A percentile compares a stretch with the other conserved stretches of the same genome.
phyloP scores from a whole-genome alignment of 2,797 vertebrate species.

The Crocodylus rhombifer region DNA sequence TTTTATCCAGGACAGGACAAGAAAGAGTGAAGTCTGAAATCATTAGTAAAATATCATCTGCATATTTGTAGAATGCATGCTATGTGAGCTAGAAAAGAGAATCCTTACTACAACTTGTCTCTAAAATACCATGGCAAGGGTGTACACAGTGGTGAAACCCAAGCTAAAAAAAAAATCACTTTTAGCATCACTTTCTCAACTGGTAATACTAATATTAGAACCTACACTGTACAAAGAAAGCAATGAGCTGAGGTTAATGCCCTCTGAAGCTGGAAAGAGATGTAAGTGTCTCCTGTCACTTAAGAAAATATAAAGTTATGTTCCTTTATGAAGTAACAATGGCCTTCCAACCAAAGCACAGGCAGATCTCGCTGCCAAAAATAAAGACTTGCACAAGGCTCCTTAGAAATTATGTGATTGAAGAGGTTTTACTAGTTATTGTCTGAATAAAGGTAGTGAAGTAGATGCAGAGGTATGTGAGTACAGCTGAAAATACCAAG shows the following conservation, averaged over 20 bases:
- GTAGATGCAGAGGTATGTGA: too few species aligned
- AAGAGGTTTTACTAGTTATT: too few species aligned
- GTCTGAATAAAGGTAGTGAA: too few species aligned
- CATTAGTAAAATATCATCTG: slow-evolving; percentile 48
- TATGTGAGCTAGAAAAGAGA: slow-evolving; percentile 37
- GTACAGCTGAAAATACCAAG: too few species aligned
- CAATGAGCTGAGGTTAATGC: neutral
- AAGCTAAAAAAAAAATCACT: slow-evolving; percentile 9
- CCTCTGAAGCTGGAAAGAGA: neutral
- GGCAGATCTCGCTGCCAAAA: too few species aligned
- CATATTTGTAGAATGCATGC: slow-evolving; percentile 25
- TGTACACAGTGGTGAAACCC: neutral
- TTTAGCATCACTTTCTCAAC: neutral
- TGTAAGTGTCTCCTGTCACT: neutral
- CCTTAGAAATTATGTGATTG: too few species aligned
- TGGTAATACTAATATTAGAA: neutral
- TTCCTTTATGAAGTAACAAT: too few species aligned
- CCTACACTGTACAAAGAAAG: neutral
- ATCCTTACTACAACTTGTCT: slow-evolving; percentile 16
- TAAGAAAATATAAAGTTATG: neutral
- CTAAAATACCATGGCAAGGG: neutral
- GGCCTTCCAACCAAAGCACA: too few species aligned
- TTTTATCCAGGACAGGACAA: slow-evolving; percentile 48
- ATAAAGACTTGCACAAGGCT: too few species aligned
- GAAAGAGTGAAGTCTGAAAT: slow-evolving; percentile 38